Percentiles rank a stretch among this genome's conserved stretches.
phyloP scores from a whole-genome alignment of 2,888 invertebrate species.

The Oscheius sp. region DNA sequence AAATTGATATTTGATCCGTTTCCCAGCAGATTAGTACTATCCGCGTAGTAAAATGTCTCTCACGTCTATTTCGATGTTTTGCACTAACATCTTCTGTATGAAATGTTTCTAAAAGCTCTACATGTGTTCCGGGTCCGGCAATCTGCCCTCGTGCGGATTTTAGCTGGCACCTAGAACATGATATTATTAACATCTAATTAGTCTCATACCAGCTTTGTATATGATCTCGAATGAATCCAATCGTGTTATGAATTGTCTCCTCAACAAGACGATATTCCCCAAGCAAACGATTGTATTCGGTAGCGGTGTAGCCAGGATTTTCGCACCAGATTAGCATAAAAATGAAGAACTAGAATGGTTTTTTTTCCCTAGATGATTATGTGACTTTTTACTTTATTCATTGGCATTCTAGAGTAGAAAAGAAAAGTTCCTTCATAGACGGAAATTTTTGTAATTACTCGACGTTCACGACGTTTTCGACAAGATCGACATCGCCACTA shows the following conservation, averaged over 20 bases:
- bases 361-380: background rate
- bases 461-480: slow-evolving; percentile 47
- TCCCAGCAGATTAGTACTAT: slow-evolving; percentile 41
- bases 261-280: slow-evolving; percentile 52
- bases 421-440: slow-evolving; percentile 54
- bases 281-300: slow-evolving; percentile 47
- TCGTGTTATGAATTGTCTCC: slow-evolving; percentile 54
- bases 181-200: background rate
- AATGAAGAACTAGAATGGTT: slow-evolving; percentile 41
- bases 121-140: slow-evolving; percentile 39
- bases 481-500: slow-evolving; percentile 56
- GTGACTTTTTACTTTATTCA: slow-evolving; percentile 36
- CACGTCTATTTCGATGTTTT: slow-evolving; percentile 45
- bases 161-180: slow-evolving; percentile 25
- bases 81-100: slow-evolving; percentile 45
- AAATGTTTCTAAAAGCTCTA: slow-evolving; percentile 49
- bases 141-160: slow-evolving; percentile 35
- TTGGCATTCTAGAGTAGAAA: slow-evolving; percentile 52
- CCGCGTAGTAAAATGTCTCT: slow-evolving; percentile 43
- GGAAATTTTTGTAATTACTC: slow-evolving; percentile 52
- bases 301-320: slow-evolving; percentile 46
- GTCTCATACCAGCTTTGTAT: slow-evolving; percentile 46
- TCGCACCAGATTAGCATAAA: slow-evolving; percentile 56
- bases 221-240: slow-evolving; percentile 54
- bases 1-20: slow-evolving; percentile 21